Evolutionary conservation across 2,888 invertebrate species (phyloP).

Genomic region (Torymus aiolomorphi): DNA sequence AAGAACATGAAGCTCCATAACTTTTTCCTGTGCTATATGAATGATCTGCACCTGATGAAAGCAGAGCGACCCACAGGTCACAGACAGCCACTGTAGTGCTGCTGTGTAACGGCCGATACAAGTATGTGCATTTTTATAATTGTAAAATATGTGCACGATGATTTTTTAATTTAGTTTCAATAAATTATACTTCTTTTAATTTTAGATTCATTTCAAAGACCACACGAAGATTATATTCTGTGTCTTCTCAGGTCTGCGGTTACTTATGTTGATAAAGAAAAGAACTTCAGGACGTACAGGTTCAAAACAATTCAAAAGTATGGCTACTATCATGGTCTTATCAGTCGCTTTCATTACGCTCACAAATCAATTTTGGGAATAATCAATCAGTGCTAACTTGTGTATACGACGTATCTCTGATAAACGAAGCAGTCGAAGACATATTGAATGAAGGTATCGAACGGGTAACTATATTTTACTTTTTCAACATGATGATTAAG

Average conservation of each 20-base stretch:
- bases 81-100: constrained; percentile 97
- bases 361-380: too few relatives aligned
- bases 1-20: constrained; percentile 98
- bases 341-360: constrained; percentile 90
- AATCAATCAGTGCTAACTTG: too few relatives aligned
- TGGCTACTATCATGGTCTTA: constrained; percentile 90
- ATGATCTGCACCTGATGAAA: constrained; percentile 94
- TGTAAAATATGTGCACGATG: too few relatives aligned
- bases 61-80: constrained; percentile 93
- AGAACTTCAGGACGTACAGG: constrained; percentile 94
- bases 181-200: constrained; percentile 5
- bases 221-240: constrained; percentile 98
- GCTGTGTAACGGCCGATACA: constrained; percentile 97
- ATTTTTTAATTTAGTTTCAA: too few relatives aligned
- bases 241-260: constrained; percentile 98
- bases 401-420: too few relatives aligned
- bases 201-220: constrained; percentile 96
- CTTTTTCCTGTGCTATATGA: constrained; percentile 99
- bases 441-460: constrained; percentile 44
- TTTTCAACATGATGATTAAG: constrained; percentile 50
- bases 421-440: too few relatives aligned
- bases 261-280: constrained; percentile 95
- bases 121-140: constrained; percentile 77
- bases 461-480: constrained; percentile 46
- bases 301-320: constrained; percentile 89